Percentiles rank a stretch among this genome's conserved stretches.
Conservation (phyloP, 2,888 invertebrate species). For the Heliconius ethilla region DNA sequence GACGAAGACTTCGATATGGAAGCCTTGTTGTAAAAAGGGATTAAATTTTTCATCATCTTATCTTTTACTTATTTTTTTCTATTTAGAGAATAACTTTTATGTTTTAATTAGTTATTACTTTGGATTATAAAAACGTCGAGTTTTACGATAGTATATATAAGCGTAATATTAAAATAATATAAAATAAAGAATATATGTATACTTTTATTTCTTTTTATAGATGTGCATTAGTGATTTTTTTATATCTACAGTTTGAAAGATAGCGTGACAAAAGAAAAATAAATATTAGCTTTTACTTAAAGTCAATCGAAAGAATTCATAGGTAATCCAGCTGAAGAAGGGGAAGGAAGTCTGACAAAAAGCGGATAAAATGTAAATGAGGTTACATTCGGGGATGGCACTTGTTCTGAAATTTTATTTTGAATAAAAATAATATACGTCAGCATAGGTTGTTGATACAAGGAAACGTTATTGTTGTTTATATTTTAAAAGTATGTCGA, state of each 20-base stretch:
- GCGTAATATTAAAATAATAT: not conserved
- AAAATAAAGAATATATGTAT: not conserved
- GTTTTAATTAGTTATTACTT: conserved; percentile 10
- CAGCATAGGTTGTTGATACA: conserved; percentile 10
- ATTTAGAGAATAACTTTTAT: conserved; percentile 20
- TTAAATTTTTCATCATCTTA: conserved; percentile 57
- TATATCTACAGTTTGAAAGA: conserved; percentile 10
- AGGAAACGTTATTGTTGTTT: not conserved
- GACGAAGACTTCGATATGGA: conserved; percentile 49
- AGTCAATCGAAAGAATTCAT: conserved; percentile 21
- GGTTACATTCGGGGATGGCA: conserved; percentile 60
- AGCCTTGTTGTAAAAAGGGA: conserved; percentile 57
- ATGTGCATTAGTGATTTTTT: not conserved
- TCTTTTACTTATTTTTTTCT: conserved; percentile 33
- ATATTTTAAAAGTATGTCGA: not conserved
- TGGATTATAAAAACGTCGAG: not conserved
- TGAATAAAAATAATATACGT: conserved; percentile 8
- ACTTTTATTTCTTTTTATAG: no score
- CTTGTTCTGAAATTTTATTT: conserved; percentile 66
- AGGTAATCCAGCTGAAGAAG: conserved; percentile 23
- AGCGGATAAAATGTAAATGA: conserved; percentile 56
- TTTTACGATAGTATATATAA: not conserved
- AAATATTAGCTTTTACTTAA: conserved; percentile 27
- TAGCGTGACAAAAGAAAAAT: conserved; percentile 17
- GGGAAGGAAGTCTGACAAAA: conserved; percentile 48